A percentile compares a stretch with the other conserved stretches of the same genome.
phyloP scores from a whole-genome alignment of 2,113 vertebrate genomes.

The Mormyrus iriodes region DNA sequence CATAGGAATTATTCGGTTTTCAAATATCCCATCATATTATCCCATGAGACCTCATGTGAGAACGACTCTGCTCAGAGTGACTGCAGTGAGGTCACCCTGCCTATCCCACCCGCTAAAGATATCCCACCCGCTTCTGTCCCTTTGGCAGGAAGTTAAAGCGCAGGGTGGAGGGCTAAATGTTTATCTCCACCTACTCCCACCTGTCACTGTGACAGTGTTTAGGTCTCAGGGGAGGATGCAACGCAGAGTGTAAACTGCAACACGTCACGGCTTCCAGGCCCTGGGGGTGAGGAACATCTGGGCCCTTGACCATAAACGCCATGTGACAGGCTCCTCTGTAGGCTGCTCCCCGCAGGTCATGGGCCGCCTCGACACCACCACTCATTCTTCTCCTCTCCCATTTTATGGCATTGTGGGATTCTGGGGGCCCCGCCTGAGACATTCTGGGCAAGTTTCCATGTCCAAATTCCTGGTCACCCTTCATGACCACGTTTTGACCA shows the following conservation, averaged over 20 bases:
- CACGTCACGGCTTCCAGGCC: neutral
- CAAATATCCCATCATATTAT: neutral
- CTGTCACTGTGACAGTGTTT: constrained; percentile 10
- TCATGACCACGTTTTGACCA: neutral
- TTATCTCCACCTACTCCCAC: neutral
- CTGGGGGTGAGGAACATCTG: neutral
- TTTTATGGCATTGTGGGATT: neutral
- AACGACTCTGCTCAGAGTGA: neutral
- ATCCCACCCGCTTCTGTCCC: neutral
- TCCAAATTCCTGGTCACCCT: neutral
- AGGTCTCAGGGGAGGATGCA: neutral
- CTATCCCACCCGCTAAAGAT: neutral
- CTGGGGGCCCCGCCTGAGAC: neutral
- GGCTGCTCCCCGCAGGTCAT: neutral
- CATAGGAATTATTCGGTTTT: neutral
- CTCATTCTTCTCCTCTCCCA: neutral
- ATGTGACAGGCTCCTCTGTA: neutral
- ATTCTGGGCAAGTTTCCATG: neutral
- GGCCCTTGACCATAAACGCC: neutral
- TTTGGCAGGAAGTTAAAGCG: neutral
- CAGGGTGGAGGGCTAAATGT: neutral
- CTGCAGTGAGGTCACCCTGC: neutral
- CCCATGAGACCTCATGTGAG: neutral
- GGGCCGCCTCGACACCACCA: neutral
- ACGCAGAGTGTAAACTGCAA: neutral